Evolutionary conservation across 2,113 vertebrate species (phyloP), one percentile per base, ranked within the genome.

Genomic region (Rana temporaria): DNA sequence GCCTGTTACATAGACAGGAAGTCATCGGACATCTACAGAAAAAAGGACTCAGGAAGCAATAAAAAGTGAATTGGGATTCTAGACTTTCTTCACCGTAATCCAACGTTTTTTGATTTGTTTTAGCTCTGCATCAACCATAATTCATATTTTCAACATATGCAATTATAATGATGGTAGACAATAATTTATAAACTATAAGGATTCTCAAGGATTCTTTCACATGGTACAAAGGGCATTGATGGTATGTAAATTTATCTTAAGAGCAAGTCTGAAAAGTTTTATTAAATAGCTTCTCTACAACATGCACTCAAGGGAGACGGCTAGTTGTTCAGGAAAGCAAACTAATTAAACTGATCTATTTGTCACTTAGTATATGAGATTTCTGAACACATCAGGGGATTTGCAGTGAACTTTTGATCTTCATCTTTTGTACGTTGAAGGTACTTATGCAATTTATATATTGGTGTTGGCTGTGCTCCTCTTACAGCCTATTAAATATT

Each of bases 401-500:
- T 53, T 34, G 62, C 16, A 12, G 16, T 65, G 63, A 55, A 78
- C 22, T 65, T 34, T 66, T 78, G 22, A 65, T 78, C 48, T 78
- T 55, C 22, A 56, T 78, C 38, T 32, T 32, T 32, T 30, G 62
- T 22, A 78, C 17, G 15, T 9, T 32, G 48, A 65, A 77, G 42
- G 14, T 52, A 48, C 22, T 78, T 48, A 66, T 65, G 20, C 48
- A 66, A 78, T 78, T 78, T 66, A 65, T 17, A 78, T 78, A 66
- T 53, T 78, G 73, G 57, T 75, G 18, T 62, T 75, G 59, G 59
- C 59, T 52, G 15, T 17, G 62, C 17, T 53, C 30, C 65, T 48
- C 22, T 53, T 63, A n/a, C 20, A 18, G 48, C 20, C 60, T 11
- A 77, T 64, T 65, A 64, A 63, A 77, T 77, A 77, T 66, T 78